Conservation (phyloP, 2,888 invertebrate species). For the Oscheius sp. region DNA sequence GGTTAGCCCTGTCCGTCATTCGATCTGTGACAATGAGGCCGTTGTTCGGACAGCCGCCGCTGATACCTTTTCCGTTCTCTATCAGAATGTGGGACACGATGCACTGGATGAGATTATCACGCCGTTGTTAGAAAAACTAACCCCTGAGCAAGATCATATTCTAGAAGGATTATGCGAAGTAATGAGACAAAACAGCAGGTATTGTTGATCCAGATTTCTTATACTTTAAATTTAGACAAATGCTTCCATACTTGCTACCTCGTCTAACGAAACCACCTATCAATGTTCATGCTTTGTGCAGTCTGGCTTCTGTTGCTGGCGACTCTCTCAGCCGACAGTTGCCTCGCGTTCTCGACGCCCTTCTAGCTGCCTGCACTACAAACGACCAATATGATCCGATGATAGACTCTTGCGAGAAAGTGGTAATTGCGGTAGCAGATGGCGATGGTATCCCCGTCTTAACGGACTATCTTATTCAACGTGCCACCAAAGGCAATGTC, state of each 20-base stretch:
- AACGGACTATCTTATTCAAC: conserved; percentile 86
- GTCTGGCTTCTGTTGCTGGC: conserved; percentile 90
- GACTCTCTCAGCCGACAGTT: conserved; percentile 90
- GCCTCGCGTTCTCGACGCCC: conserved; percentile 89
- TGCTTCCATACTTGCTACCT: conserved; percentile 94
- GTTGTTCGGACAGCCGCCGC: conserved; percentile 89
- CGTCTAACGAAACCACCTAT: conserved; percentile 86
- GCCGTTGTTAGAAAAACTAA: conserved; percentile 85
- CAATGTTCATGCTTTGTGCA: conserved; percentile 88
- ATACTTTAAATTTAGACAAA: conserved; percentile 77
- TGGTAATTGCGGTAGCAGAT: conserved; percentile 89
- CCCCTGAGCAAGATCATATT: conserved; percentile 86
- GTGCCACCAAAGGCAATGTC: conserved; percentile 83
- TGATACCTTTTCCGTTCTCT: conserved; percentile 93
- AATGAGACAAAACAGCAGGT: conserved; percentile 89
- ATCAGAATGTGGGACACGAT: conserved; percentile 87
- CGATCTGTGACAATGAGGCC: conserved; percentile 82
- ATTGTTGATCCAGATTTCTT: conserved; percentile 22
- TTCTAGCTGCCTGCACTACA: conserved; percentile 77
- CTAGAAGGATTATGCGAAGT: conserved; percentile 95
- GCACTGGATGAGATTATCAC: conserved; percentile 95
- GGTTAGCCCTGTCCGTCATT: conserved; percentile 89
- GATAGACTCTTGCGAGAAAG: conserved; percentile 74
- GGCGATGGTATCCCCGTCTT: conserved; percentile 85
- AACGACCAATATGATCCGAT: conserved; percentile 61